A percentile compares a stretch with the other conserved stretches of the same genome.
These are phyloP conservation scores for Myotis lucifugus DNA, from an alignment of 2,113 vertebrate genomes.

Conservation along the genomic window DNA sequence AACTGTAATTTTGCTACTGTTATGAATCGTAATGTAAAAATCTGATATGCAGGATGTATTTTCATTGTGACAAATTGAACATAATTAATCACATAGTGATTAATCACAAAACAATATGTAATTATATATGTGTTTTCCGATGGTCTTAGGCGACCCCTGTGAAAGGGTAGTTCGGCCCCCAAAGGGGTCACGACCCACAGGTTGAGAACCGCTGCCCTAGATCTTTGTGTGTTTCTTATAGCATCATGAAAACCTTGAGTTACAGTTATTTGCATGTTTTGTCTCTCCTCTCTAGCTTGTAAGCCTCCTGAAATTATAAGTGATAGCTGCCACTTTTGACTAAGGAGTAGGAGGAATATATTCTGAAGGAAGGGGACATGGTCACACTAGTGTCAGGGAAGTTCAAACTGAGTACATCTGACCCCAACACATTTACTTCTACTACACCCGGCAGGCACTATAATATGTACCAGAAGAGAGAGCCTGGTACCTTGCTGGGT, in stretches of 20 bases:
- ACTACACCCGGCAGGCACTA: neutral
- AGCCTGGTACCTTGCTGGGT: neutral
- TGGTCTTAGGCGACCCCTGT: too few relatives aligned
- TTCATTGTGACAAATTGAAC: too few relatives aligned
- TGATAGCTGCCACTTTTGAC: neutral
- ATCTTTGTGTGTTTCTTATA: neutral
- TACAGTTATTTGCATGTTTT: neutral
- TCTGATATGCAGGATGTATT: too few relatives aligned
- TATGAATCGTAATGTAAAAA: too few relatives aligned
- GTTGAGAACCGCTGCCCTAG: neutral
- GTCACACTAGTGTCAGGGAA: neutral
- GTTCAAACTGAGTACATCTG: neutral
- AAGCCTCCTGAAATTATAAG: neutral
- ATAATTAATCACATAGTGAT: too few relatives aligned
- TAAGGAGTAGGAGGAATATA: neutral
- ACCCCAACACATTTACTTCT: neutral
- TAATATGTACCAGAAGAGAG: neutral
- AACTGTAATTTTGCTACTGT: too few relatives aligned
- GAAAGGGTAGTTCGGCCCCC: too few relatives aligned
- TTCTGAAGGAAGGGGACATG: neutral
- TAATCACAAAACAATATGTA: too few relatives aligned
- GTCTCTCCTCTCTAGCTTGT: neutral
- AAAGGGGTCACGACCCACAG: too few relatives aligned
- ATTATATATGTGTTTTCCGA: too few relatives aligned
- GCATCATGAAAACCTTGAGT: neutral